These are phyloP conservation scores for Orientallactaga sibirica DNA, from an alignment of 2,797 vertebrate species.

Conservation along the genomic window DNA sequence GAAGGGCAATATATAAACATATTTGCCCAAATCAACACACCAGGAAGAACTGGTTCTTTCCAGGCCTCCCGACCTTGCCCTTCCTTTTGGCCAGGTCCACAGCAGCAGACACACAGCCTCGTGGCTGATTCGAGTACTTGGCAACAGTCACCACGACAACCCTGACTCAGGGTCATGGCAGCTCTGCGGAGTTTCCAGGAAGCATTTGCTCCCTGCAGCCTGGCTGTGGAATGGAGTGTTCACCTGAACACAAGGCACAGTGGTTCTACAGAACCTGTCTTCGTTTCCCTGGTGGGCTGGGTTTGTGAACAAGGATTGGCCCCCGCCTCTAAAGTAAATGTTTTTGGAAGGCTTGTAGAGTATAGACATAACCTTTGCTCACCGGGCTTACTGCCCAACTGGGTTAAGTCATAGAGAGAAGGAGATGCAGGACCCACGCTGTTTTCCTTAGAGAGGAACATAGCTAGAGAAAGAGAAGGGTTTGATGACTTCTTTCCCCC, in stretches of 20 bases:
- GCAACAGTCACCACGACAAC: conserved; percentile 68
- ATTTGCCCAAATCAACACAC: conserved; percentile 46
- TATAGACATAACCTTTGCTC: conserved; percentile 63
- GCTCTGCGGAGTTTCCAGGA: conserved; percentile 71
- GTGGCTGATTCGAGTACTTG: conserved; percentile 60
- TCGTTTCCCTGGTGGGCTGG: conserved; percentile 60
- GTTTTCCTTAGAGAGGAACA: background rate
- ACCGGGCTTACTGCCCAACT: conserved; percentile 51
- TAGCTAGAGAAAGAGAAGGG: background rate
- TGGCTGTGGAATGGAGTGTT: background rate
- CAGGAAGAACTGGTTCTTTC: conserved; percentile 40
- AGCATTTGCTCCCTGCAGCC: conserved; percentile 50
- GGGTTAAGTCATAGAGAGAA: conserved; percentile 21
- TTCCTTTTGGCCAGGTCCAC: conserved; percentile 59
- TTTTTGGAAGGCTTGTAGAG: conserved; percentile 65
- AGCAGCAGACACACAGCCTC: background rate
- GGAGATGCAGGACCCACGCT: background rate
- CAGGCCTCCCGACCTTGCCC: conserved; percentile 55
- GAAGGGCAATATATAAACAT: conserved; percentile 34
- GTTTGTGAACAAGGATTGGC: conserved; percentile 31
- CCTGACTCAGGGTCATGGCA: conserved; percentile 55
- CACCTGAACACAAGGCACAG: conserved; percentile 5
- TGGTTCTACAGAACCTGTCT: background rate
- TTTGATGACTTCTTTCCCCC: background rate
- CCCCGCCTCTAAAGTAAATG: conserved; percentile 69